A percentile compares a stretch with the other conserved stretches of the same genome.
These are phyloP conservation scores for Porites lutea DNA, from an alignment of 64 coral and sea anemone genomes.

Conservation along the genomic window DNA sequence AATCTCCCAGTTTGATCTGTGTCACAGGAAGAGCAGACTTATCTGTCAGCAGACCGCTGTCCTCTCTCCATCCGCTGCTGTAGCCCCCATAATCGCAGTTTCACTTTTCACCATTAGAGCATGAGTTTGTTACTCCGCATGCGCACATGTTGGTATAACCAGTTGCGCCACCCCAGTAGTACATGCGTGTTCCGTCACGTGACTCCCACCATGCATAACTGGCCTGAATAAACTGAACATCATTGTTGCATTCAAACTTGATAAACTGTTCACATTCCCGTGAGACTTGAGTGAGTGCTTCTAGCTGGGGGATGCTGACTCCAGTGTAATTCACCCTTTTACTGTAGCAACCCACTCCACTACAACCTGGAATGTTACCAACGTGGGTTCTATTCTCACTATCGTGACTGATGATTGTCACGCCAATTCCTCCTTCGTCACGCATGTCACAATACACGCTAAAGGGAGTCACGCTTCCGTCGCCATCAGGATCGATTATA, in stretches of 20 bases:
- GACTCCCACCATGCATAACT: constrained; percentile 14
- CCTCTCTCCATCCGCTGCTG: not conserved
- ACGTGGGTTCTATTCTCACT: too few species aligned
- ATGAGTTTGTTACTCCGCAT: too few species aligned
- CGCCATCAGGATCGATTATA: not conserved
- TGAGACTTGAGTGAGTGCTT: too few species aligned
- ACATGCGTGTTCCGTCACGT: not conserved
- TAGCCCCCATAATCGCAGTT: not conserved
- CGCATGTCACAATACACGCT: not conserved
- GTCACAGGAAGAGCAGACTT: too few species aligned
- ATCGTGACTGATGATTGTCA: too few species aligned
- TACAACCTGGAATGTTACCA: not conserved
- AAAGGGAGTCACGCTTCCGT: not conserved
- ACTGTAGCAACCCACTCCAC: not conserved
- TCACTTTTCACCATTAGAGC: not conserved
- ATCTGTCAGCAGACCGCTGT: too few species aligned
- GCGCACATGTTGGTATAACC: not conserved
- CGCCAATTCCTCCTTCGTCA: too few species aligned
- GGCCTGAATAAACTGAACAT: constrained; percentile 8
- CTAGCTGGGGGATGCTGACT: constrained; percentile 22
- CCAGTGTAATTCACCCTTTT: constrained; percentile 18
- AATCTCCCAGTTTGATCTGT: not conserved
- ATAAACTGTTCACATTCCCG: too few species aligned
- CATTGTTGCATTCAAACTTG: not conserved
- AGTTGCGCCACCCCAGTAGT: not conserved